Conservation (phyloP, 2,888 invertebrate species). For the Synergus gifuensis region DNA sequence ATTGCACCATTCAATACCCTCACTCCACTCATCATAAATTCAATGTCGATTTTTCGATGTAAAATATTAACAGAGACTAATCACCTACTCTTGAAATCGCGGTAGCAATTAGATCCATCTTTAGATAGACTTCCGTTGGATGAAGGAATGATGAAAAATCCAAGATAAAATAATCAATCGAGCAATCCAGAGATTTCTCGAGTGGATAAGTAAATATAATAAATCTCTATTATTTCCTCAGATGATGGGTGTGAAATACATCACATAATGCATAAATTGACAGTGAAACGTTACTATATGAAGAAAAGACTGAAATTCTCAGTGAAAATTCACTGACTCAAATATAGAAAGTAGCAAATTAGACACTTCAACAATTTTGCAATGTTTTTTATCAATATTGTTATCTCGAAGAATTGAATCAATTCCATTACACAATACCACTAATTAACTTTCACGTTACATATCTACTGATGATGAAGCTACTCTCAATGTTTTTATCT, state of each 20-base stretch:
- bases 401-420: neutral
- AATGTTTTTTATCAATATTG: neutral
- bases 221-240: constrained; percentile 14
- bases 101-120: constrained; percentile 16
- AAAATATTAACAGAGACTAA: neutral
- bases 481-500: neutral
- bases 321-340: too few relatives aligned
- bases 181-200: neutral
- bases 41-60: constrained; percentile 3
- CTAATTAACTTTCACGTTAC: neutral
- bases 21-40: neutral
- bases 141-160: constrained; percentile 20
- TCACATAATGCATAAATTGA: neutral
- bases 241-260: neutral
- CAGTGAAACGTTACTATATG: too few relatives aligned
- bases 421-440: neutral
- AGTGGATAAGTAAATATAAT: constrained; percentile 14
- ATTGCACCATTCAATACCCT: neutral
- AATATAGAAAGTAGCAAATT: neutral
- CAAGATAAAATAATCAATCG: constrained; percentile 39
- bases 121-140: constrained; percentile 33
- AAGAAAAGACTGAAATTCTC: too few relatives aligned
- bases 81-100: neutral
- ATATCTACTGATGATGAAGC: neutral
- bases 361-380: neutral